Evolutionary conservation across 2,113 vertebrate species (phyloP), one percentile per base, ranked within the genome.

Genomic region (Eolophus roseicapilla): DNA sequence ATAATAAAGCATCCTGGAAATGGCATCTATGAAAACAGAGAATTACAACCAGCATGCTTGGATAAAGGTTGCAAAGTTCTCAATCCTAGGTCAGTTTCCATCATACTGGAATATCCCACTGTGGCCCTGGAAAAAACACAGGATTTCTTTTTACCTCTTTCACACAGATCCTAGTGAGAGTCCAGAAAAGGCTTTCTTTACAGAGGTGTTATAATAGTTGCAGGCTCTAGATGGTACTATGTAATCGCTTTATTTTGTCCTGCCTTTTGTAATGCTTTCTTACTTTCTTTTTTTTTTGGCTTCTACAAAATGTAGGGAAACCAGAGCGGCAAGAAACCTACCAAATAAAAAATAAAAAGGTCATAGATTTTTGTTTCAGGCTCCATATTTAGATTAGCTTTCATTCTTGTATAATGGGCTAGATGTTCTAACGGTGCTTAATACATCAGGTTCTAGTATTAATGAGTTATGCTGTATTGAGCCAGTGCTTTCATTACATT

Each of bases 151-250:
- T 74, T 37, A 33, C 9, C 14, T 59, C 2, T 20, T 47, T 53
- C 50, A 55, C 35, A 68, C 7, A 33, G 29, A 59, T 24, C 35
- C 20, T 41, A 64, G 46, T 0, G 1, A 63, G 16, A 78, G 33
- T 37, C 43, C 19, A 65, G 35, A 55, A 86, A 60, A 74, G 3
- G 18, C 43, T 85, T 94, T 52, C 9, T 67, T 59, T 70, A 75
- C 29, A 69, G 28, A 53, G 23, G 4, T 94, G 96, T 29, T 86
- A 31, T 95, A 71, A 52, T 55, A 44, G 25, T 29, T 1, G 1
- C 4, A 70, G 67, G 21, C 98, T 94, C 97, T 97, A 98, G 98
- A 65, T 97, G 98, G 98, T 90, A 94, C 94, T 97, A 59, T 93
- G 52, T 47, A 94, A 67, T 94, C 75, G 0, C 29, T 84, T 1